Evolutionary conservation across 2,888 invertebrate species (phyloP), one percentile per base, ranked within the genome.

Genomic region (Stenurella melanura): DNA sequence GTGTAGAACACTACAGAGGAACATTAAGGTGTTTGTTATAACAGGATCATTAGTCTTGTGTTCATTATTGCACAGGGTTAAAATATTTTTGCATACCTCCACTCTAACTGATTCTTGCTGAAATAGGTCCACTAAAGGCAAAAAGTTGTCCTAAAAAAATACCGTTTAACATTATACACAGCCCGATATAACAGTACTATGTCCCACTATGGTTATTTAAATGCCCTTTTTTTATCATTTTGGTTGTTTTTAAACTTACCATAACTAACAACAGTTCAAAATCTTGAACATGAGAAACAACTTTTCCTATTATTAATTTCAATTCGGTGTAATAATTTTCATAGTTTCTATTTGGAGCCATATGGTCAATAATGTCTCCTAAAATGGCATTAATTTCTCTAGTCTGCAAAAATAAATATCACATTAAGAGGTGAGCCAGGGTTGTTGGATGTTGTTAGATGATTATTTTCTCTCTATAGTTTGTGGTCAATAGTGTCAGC

Each of bases 61-160:
- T n/a, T 85, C 83, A 56, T 76, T 80, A 54, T 68, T 83, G 70
- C 84, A 86, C 5, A 92, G 91, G n/a, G 93, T 91, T 83, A 98
- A 91, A 15, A 98, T 93, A 63, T 92, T 93, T 89, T 96, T 97
- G 83, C 96, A 96, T 74, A 96, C 94, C 85, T 96, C 94, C 0
- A 97, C 95, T 87, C 95, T 95, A 0, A 95, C 93, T 56, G 92
- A 93, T 81, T 97, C 96, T 80, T 96, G 95, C 87, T 97, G 96
- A 83, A 98, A 96, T 86, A 98, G 90, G 89, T 98, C 97, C 73
- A 98, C 91, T 73, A 97, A 92, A 0, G 97, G 96, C 87, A 98
- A 91, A 88, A 98, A 97, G 84, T 97, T 95, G 78, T 97, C 96
- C 96, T 96, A 88, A 42, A 89, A 26, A 89, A 77, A 50, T 50